Conservation (phyloP, 2,797 vertebrate species). For the Sebastes minor region DNA sequence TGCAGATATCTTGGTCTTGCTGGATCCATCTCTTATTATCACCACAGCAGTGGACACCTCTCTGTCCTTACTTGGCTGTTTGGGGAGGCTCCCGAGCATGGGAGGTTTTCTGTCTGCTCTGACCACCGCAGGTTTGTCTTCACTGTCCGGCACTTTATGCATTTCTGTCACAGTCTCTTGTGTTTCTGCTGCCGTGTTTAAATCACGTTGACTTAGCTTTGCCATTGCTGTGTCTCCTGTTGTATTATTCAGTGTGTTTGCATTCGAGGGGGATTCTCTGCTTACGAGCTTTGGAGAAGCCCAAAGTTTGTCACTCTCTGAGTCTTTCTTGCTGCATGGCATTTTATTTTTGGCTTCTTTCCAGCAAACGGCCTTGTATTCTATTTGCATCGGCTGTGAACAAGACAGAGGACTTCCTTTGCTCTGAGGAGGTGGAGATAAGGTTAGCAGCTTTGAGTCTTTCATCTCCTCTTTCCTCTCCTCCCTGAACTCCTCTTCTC, state of each 20-base stretch:
- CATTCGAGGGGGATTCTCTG: conserved; percentile 23
- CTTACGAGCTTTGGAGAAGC: conserved; percentile 25
- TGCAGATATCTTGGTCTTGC: conserved; percentile 50
- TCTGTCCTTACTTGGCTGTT: conserved; percentile 79
- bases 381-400: conserved; percentile 80
- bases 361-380: conserved; percentile 84
- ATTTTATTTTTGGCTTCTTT: conserved; percentile 76
- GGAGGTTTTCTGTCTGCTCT: conserved; percentile 63
- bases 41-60: conserved; percentile 82
- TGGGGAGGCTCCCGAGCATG: conserved; percentile 72
- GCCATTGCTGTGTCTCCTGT: conserved; percentile 9
- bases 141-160: conserved; percentile 32
- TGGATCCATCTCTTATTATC: conserved; percentile 74
- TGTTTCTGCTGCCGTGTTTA: conserved; percentile 41
- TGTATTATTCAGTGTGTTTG: conserved; percentile 31
- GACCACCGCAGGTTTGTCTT: conserved; percentile 28
- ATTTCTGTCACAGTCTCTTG: conserved; percentile 22
- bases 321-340: conserved; percentile 14
- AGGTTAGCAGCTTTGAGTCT: conserved; percentile 20
- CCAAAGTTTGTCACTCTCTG: conserved; percentile 36
- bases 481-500: conserved; percentile 5
- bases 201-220: conserved; percentile 20
- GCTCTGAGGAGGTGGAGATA: conserved; percentile 34
- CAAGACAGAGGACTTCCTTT: conserved; percentile 55
- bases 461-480: conserved; percentile 25